These are phyloP conservation scores for Sicus ferrugineus DNA, from an alignment of 2,888 invertebrate genomes.

Conservation along the genomic window DNA sequence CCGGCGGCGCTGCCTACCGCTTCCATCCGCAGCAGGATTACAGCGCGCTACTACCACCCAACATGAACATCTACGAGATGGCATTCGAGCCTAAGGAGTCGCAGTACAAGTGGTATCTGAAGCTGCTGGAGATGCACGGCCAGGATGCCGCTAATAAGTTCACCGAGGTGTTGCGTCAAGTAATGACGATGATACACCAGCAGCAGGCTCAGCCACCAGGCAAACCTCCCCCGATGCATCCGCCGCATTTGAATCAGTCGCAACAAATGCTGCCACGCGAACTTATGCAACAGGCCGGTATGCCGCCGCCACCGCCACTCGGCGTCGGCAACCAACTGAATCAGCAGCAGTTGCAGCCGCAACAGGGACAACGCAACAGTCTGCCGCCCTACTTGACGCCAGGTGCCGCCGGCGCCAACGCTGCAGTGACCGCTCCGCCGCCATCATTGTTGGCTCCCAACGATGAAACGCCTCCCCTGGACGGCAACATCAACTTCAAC, in stretches of 20 bases:
- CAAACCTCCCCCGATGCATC: conserved; percentile 40
- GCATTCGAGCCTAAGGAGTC: conserved; percentile 67
- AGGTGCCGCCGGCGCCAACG: conserved; percentile 21
- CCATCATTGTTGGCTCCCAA: conserved; percentile 41
- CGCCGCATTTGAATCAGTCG: conserved; percentile 34
- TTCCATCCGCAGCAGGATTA: conserved; percentile 59
- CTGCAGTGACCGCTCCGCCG: conserved; percentile 19
- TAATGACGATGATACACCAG: conserved; percentile 57
- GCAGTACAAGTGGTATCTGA: conserved; percentile 69
- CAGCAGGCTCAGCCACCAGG: conserved; percentile 43
- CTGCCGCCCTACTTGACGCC: conserved; percentile 41
- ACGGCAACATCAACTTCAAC: conserved; percentile 57
- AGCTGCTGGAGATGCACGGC: conserved; percentile 67
- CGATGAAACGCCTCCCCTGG: conserved; percentile 52
- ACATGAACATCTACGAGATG: conserved; percentile 69
- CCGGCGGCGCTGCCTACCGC: conserved; percentile 44
- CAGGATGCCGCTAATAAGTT: conserved; percentile 69
- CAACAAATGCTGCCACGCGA: conserved; percentile 45
- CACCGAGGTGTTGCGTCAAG: conserved; percentile 63
- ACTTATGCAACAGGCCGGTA: conserved; percentile 43
- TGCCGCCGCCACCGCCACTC: conserved; percentile 31
- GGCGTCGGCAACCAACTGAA: conserved; percentile 30
- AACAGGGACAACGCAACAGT: conserved; percentile 20
- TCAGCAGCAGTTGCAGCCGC: conserved; percentile 22
- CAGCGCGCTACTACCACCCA: conserved; percentile 67